Conservation (phyloP, 2,797 vertebrate genomes). For the Zenarchopterus dispar region DNA sequence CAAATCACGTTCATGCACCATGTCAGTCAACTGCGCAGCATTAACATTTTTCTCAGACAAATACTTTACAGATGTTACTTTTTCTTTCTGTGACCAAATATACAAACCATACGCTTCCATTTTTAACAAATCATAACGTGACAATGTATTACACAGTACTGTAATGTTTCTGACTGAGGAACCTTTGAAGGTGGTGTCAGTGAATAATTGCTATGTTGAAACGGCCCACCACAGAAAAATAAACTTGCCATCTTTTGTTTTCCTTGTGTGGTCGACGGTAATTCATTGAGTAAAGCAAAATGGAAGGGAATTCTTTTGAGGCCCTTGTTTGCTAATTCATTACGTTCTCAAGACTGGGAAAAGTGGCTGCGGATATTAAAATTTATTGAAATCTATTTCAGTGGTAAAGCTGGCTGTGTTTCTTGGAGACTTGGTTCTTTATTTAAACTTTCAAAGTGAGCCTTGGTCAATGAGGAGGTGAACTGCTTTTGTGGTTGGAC, state of each 20-base stretch:
- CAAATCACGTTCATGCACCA: constrained; percentile 6
- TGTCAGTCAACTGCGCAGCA: constrained; percentile 21
- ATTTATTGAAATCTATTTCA: constrained; percentile 81
- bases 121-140: constrained; percentile 48
- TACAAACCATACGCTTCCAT: constrained; percentile 25
- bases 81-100: constrained; percentile 38
- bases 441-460: constrained; percentile 48
- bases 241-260: constrained; percentile 80
- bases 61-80: constrained; percentile 18
- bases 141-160: constrained; percentile 41
- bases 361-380: constrained; percentile 80
- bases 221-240: constrained; percentile 77
- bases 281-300: constrained; percentile 78
- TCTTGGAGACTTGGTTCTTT: constrained; percentile 55
- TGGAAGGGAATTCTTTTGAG: constrained; percentile 65
- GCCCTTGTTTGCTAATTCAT: constrained; percentile 81
- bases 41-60: constrained; percentile 16
- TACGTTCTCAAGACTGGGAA: constrained; percentile 58
- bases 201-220: constrained; percentile 79
- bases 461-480: constrained; percentile 66
- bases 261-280: constrained; percentile 77
- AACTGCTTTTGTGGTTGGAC: constrained; percentile 63
- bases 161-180: constrained; percentile 68
- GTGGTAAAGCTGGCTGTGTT: constrained; percentile 72
- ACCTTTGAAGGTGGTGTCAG: constrained; percentile 73